Evolutionary conservation across 2,797 vertebrate genomes (phyloP), one percentile per base, ranked within the genome.

Genomic region (Bovichtus variegatus): DNA sequence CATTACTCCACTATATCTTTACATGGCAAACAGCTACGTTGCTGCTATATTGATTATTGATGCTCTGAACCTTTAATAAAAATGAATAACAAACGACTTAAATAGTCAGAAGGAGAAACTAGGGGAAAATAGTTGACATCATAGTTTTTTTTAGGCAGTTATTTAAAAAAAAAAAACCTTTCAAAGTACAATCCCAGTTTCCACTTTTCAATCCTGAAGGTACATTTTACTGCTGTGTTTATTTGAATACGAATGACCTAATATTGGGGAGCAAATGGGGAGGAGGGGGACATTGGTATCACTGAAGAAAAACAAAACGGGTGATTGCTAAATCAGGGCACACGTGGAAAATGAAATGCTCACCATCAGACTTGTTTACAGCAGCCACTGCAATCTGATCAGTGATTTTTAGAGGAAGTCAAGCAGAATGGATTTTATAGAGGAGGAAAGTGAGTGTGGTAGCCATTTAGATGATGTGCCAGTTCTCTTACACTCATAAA

Each of bases 181-280:
- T 58, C 16, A 61, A 75, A 84, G 59, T n/a, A 11, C 25, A 67
- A 64, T 81, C 51, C 61, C 54, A 74, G 47, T 82, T 80, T 84
- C 77, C 79, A 76, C 59, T 36, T 9, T 78, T 55, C 47, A 55
- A 53, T 65, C 71, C 51, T 72, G 34, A 68, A 41, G 67, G 51
- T 43, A 82, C 23, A 5, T 38, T 77, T 81, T 60, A 70, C 50
- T 50, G 57, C 79, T 11, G 23, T 13, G 49, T 76, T 73, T 46
- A 58, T 79, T 85, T 73, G 41, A 85, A 65, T 25, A 54, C 51
- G 76, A 85, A 18, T 85, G 51, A 41, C 34, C 58, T 68, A 55
- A 87, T 61, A 54, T 85, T 79, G 81, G 61, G 68, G 69, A 90
- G 57, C 2, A 34, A 76, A 71, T 25, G 0, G 59, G 15, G 50